Evolutionary conservation across 2,888 invertebrate genomes (phyloP).

Genomic region (Dasypogon diadema): DNA sequence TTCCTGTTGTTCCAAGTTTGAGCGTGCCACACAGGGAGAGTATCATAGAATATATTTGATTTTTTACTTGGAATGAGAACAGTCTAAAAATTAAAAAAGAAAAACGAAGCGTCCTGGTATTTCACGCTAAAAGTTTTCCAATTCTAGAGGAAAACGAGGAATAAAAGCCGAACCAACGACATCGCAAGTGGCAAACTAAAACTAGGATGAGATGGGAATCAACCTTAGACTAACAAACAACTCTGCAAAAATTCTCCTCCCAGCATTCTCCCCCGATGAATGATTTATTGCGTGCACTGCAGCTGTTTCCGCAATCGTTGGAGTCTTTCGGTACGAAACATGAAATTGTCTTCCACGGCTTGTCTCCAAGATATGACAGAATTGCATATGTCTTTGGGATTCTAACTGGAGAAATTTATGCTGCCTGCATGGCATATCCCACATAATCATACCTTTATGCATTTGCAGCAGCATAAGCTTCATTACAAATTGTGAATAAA

Average conservation of each 20-base stretch:
- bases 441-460: constrained; percentile 39
- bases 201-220: constrained; percentile 42
- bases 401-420: constrained; percentile 35
- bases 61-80: constrained; percentile 9
- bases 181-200: constrained; percentile 40
- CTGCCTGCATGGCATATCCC: constrained; percentile 22
- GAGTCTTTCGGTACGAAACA: constrained; percentile 56
- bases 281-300: constrained; percentile 59
- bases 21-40: background rate
- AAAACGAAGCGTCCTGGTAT: background rate
- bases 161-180: constrained; percentile 26
- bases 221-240: constrained; percentile 49
- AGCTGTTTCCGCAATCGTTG: constrained; percentile 58
- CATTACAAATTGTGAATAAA: constrained; percentile 40
- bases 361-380: constrained; percentile 33
- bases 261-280: constrained; percentile 57
- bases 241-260: constrained; percentile 43
- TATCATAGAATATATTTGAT: constrained; percentile 8
- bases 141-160: background rate
- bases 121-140: background rate
- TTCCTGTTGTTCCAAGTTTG: constrained; percentile 26
- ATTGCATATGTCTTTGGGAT: constrained; percentile 42
- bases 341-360: constrained; percentile 51
- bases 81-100: constrained; percentile 37
- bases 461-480: constrained; percentile 24